phyloP scores from a whole-genome alignment of 2,113 vertebrate species.

The Thalassoma bifasciatum region DNA sequence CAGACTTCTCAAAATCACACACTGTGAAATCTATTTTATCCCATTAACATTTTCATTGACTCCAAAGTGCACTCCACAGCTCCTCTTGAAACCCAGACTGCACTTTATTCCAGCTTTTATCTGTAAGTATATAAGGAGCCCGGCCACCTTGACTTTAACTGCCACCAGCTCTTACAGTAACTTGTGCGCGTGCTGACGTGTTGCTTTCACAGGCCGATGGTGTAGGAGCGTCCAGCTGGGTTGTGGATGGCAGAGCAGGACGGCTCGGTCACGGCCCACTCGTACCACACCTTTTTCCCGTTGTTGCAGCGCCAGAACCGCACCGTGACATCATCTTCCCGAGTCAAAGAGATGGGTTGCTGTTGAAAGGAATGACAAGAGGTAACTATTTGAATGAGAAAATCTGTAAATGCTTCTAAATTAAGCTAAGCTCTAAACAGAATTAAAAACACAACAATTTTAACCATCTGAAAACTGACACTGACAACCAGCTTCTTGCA shows the following conservation, averaged over 20 bases:
- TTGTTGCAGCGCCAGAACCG: slow-evolving; percentile 94
- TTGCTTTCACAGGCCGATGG: slow-evolving; percentile 88
- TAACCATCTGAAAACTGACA: too few relatives aligned
- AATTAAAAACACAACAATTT: not conserved
- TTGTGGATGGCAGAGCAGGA: slow-evolving; percentile 93
- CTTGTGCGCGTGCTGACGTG: not conserved
- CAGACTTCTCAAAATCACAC: slow-evolving; percentile 6
- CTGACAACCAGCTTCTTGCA: too few relatives aligned
- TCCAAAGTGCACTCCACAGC: slow-evolving; percentile 6
- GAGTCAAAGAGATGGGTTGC: slow-evolving; percentile 89
- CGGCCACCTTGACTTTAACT: slow-evolving; percentile 1
- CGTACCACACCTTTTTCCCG: slow-evolving; percentile 96
- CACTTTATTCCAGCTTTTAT: slow-evolving; percentile 20
- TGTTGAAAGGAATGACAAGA: slow-evolving; percentile 49
- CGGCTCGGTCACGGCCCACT: slow-evolving; percentile 94
- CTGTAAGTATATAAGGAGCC: slow-evolving; percentile 16
- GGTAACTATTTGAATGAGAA: not conserved
- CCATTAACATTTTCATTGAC: slow-evolving; percentile 6
- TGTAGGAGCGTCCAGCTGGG: slow-evolving; percentile 93
- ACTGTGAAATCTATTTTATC: slow-evolving; percentile 14
- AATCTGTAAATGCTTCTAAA: too few relatives aligned
- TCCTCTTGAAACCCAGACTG: not conserved
- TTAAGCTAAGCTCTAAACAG: too few relatives aligned
- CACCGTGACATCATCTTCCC: slow-evolving; percentile 86
- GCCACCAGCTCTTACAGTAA: slow-evolving; percentile 18